Percentiles rank a stretch among this genome's conserved stretches.
phyloP scores from a whole-genome alignment of 2,797 vertebrate genomes.

The Leuciscus waleckii region DNA sequence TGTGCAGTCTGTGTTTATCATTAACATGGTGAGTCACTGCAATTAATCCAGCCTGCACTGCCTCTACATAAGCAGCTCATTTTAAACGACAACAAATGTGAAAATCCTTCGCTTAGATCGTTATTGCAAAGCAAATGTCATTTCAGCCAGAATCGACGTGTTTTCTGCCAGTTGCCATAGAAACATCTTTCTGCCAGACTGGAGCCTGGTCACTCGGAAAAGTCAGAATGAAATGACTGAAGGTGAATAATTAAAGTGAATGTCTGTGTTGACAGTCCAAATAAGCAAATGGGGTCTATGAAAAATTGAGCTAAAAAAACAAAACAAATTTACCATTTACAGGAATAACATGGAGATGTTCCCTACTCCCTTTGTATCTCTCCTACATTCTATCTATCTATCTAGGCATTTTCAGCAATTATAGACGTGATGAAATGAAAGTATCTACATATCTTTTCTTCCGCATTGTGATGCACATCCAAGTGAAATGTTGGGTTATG shows the following conservation, averaged over 20 bases:
- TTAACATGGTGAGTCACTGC: slow-evolving; percentile 23
- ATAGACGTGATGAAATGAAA: not conserved
- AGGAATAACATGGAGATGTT: not conserved
- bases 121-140: slow-evolving; percentile 50
- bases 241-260: slow-evolving; percentile 35
- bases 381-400: not conserved
- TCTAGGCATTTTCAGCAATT: not conserved
- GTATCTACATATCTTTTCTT: not conserved
- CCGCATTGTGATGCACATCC: not conserved
- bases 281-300: not conserved
- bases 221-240: slow-evolving; percentile 45
- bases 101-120: slow-evolving; percentile 35
- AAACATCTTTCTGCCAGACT: slow-evolving; percentile 50
- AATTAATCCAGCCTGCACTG: not conserved
- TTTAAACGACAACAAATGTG: slow-evolving; percentile 24
- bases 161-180: slow-evolving; percentile 54
- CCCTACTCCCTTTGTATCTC: not conserved
- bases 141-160: slow-evolving; percentile 43
- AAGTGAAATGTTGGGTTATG: not conserved
- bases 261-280: slow-evolving; percentile 25
- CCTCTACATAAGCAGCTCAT: slow-evolving; percentile 14
- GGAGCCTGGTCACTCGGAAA: slow-evolving; percentile 54
- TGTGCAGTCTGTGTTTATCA: slow-evolving; percentile 3
- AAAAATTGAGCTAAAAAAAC: not conserved
- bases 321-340: not conserved